A percentile compares a stretch with the other conserved stretches of the same genome.
phyloP scores from a whole-genome alignment of 1,140 invertebrate species.

The Bombus pascuorum region DNA sequence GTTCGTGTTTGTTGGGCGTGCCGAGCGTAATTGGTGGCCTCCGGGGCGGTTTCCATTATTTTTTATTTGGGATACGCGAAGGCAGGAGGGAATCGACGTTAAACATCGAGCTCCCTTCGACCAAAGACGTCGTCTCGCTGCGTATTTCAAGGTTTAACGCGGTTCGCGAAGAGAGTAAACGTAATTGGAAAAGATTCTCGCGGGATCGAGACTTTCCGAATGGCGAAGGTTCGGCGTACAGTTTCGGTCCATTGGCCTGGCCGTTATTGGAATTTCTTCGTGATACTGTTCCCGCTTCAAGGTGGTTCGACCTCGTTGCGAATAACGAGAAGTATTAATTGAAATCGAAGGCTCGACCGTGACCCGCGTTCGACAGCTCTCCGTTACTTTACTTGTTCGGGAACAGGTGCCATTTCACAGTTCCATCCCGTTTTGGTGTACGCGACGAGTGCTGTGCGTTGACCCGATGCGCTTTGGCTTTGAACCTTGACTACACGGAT shows the following conservation, averaged over 20 bases:
- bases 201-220: constrained; percentile 6
- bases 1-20: constrained; percentile 3
- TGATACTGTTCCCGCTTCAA: not conserved
- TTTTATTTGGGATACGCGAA: constrained; percentile 14
- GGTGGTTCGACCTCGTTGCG: not conserved
- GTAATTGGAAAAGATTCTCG: constrained; percentile 41
- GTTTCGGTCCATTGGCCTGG: not conserved
- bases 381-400: not conserved
- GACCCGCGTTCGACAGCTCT: not conserved
- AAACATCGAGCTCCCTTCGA: not conserved
- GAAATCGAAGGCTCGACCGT: constrained; percentile 23
- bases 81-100: not conserved
- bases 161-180: not conserved
- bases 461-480: too few species aligned
- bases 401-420: too few species aligned
- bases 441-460: too few species aligned
- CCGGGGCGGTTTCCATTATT: constrained; percentile 27
- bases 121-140: not conserved
- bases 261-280: constrained; percentile 15
- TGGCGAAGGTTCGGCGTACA: not conserved
- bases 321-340: constrained; percentile 21
- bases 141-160: constrained; percentile 42
- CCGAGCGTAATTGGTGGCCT: not conserved
- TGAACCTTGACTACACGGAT: too few species aligned
- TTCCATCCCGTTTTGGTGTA: too few species aligned